These are phyloP conservation scores for Isaurus tuberculatus DNA, from an alignment of 92 coral and sea anemone species.

Conservation along the genomic window DNA sequence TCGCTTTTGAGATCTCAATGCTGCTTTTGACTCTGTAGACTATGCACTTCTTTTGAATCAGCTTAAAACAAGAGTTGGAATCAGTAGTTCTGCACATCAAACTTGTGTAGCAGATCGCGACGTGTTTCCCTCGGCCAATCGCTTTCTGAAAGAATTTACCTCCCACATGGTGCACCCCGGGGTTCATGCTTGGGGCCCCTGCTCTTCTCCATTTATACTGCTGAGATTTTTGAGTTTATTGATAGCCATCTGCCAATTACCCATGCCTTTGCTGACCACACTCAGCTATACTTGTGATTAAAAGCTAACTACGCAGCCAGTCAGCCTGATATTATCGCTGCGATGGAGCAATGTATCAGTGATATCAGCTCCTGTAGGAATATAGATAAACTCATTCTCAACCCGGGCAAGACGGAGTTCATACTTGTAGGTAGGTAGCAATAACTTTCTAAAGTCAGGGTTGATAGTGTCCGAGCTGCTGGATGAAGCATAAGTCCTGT, in stretches of 20 bases:
- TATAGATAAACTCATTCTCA: too few relatives aligned
- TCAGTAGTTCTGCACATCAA: constrained; percentile 45
- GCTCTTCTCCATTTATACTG: not conserved
- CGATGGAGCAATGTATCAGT: constrained; percentile 9
- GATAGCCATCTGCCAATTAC: not conserved
- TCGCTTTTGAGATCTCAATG: too few relatives aligned
- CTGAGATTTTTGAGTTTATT: constrained; percentile 36
- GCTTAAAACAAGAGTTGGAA: constrained; percentile 37
- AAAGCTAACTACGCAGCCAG: constrained; percentile 18
- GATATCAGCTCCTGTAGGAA: constrained; percentile 33
- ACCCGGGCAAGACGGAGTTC: constrained; percentile 56
- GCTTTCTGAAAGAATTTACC: not conserved
- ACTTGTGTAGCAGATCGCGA: constrained; percentile 38
- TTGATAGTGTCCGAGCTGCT: constrained; percentile 29
- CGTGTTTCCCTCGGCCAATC: constrained; percentile 21
- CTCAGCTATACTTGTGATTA: not conserved
- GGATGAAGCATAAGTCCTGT: constrained; percentile 23
- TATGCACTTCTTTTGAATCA: constrained; percentile 40
- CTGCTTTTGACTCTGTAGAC: constrained; percentile 45
- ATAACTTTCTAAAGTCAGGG: constrained; percentile 28
- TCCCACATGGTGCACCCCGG: constrained; percentile 53
- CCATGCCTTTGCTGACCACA: constrained; percentile 27
- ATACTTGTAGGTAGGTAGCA: constrained; percentile 43
- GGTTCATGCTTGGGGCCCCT: constrained; percentile 34
- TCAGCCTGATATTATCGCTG: constrained; percentile 2